These are phyloP conservation scores for Brachionus rotundiformis DNA, from an alignment of 1,140 invertebrate species.

Conservation along the genomic window DNA sequence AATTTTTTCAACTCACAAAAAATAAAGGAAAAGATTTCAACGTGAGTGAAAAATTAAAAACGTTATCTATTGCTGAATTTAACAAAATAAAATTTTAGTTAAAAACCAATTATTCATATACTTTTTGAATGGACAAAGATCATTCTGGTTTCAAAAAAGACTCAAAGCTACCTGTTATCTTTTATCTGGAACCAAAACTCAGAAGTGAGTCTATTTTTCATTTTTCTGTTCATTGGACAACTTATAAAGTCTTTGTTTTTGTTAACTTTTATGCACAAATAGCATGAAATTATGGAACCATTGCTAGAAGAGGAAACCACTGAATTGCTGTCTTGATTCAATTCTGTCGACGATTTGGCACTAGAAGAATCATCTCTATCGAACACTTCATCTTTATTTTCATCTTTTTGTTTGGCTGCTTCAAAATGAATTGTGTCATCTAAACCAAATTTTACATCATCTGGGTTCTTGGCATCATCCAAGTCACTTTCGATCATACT, in stretches of 20 bases:
- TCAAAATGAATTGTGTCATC: conserved; percentile 20
- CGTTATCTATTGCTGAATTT: too few relatives aligned
- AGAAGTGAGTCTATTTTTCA: conserved; percentile 43
- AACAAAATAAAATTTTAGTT: too few relatives aligned
- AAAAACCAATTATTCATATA: too few relatives aligned
- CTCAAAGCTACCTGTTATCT: not conserved
- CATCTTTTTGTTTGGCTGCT: not conserved
- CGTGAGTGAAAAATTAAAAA: too few relatives aligned
- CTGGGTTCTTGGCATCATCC: not conserved
- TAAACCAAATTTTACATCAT: conserved; percentile 28
- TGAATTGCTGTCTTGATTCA: conserved; percentile 21
- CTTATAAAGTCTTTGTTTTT: conserved; percentile 48
- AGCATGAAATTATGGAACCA: conserved; percentile 28
- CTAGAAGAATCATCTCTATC: not conserved
- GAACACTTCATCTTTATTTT: conserved; percentile 33
- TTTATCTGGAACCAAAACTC: conserved; percentile 51
- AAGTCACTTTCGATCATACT: not conserved
- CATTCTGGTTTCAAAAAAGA: not conserved
- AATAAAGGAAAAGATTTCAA: too few relatives aligned
- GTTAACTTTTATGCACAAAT: conserved; percentile 50
- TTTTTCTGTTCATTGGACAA: conserved; percentile 27
- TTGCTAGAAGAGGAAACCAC: not conserved
- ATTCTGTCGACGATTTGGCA: not conserved
- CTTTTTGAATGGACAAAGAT: too few relatives aligned
- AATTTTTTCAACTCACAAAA: too few relatives aligned